These are phyloP conservation scores for Caenorhabditis sp. DNA, from an alignment of 2,888 invertebrate genomes.

Conservation along the genomic window DNA sequence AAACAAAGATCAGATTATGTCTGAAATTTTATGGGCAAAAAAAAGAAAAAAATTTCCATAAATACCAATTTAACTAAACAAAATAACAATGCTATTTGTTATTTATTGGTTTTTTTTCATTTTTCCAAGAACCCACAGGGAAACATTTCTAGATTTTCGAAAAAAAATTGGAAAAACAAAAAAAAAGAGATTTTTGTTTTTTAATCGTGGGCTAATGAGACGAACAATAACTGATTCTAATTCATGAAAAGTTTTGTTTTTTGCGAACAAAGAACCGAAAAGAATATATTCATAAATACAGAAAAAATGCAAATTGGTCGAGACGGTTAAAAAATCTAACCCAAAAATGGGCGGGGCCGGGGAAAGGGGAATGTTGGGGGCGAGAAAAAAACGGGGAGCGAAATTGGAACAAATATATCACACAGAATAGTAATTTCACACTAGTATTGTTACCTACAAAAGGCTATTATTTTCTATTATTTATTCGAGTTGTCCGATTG, in stretches of 20 bases:
- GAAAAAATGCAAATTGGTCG: background rate
- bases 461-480: background rate
- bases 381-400: background rate
- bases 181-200: no score
- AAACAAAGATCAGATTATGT: no score
- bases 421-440: background rate
- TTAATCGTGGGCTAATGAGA: no score
- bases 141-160: no score
- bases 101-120: no score
- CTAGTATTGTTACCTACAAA: background rate
- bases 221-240: no score
- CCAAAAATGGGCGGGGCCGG: background rate
- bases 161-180: no score
- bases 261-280: background rate
- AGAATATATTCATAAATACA: background rate
- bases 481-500: constrained; percentile 85
- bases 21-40: no score
- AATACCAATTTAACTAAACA: no score
- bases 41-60: no score
- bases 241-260: background rate
- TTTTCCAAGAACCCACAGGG: no score
- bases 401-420: background rate
- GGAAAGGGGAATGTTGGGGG: background rate
- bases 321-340: background rate
- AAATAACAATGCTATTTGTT: no score